These are phyloP conservation scores for Schizopygopsis pylzovi DNA, from an alignment of 2,797 vertebrate species.

Conservation along the genomic window DNA sequence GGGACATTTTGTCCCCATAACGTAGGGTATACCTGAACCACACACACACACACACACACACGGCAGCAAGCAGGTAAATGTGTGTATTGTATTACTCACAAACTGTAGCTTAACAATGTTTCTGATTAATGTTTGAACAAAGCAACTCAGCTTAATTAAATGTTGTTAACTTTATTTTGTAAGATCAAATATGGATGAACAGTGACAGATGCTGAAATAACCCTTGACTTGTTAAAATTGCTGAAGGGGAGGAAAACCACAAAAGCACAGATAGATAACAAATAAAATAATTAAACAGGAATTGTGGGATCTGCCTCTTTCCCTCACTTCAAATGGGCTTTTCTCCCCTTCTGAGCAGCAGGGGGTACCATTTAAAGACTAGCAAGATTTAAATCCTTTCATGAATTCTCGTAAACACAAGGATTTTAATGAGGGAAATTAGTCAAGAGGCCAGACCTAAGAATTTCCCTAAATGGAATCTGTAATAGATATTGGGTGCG, in stretches of 20 bases:
- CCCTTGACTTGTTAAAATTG: slow-evolving; percentile 13
- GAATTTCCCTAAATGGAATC: slow-evolving; percentile 16
- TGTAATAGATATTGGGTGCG: neutral
- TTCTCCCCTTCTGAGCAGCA: slow-evolving; percentile 61
- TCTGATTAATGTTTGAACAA: slow-evolving; percentile 18
- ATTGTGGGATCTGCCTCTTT: slow-evolving; percentile 65
- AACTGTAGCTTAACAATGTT: slow-evolving; percentile 12
- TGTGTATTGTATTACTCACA: neutral
- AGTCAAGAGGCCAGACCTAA: slow-evolving; percentile 24
- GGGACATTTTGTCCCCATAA: too few species aligned
- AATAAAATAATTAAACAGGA: slow-evolving; percentile 68
- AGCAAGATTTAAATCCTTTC: slow-evolving; percentile 61
- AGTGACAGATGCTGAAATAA: slow-evolving; percentile 7
- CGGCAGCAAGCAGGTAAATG: neutral
- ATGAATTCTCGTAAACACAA: slow-evolving; percentile 54
- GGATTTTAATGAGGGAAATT: slow-evolving; percentile 48
- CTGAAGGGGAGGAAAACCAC: slow-evolving; percentile 56
- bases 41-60: slow-evolving; percentile 8
- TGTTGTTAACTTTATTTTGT: slow-evolving; percentile 27
- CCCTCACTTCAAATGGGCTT: slow-evolving; percentile 70
- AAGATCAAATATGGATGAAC: slow-evolving; percentile 55
- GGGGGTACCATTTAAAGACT: slow-evolving; percentile 59
- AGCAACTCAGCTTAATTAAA: slow-evolving; percentile 15
- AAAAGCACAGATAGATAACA: slow-evolving; percentile 65
- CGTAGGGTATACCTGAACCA: too few species aligned